A percentile compares a stretch with the other conserved stretches of the same genome.
These are phyloP conservation scores for Epirrhoe tristata DNA, from an alignment of 2,888 invertebrate species.

Conservation along the genomic window DNA sequence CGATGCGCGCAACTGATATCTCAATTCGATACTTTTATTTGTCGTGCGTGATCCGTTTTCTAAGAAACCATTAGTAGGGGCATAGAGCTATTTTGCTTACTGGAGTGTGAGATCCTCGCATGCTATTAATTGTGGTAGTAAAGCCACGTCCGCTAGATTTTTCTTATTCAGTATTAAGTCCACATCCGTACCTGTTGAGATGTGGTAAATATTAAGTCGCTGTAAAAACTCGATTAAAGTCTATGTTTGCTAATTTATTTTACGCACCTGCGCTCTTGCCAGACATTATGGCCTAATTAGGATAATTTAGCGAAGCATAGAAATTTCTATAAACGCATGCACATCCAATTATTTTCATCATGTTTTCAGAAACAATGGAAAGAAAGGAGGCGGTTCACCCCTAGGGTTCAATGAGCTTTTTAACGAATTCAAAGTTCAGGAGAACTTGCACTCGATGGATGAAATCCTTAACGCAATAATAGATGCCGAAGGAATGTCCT, in stretches of 20 bases:
- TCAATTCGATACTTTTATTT: constrained; percentile 50
- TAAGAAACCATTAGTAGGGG: constrained; percentile 57
- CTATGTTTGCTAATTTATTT: background rate
- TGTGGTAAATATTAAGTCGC: constrained; percentile 7
- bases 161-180: constrained; percentile 60
- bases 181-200: constrained; percentile 1
- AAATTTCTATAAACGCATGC: background rate
- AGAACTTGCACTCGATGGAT: constrained; percentile 94
- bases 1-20: constrained; percentile 53
- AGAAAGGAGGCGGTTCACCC: constrained; percentile 90
- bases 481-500: constrained; percentile 96
- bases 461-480: constrained; percentile 95
- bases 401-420: constrained; percentile 94
- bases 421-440: constrained; percentile 94
- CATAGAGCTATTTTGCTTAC: constrained; percentile 66
- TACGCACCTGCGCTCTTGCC: background rate
- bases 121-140: constrained; percentile 72
- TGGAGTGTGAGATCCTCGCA: constrained; percentile 73
- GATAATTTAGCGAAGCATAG: background rate
- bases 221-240: background rate
- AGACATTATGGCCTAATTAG: background rate
- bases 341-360: constrained; percentile 21
- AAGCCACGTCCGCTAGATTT: constrained; percentile 76
- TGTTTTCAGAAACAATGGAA: constrained; percentile 86
- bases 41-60: constrained; percentile 58